These are phyloP conservation scores for Listronotus oregonensis DNA, from an alignment of 1,140 invertebrate species.

Conservation along the genomic window DNA sequence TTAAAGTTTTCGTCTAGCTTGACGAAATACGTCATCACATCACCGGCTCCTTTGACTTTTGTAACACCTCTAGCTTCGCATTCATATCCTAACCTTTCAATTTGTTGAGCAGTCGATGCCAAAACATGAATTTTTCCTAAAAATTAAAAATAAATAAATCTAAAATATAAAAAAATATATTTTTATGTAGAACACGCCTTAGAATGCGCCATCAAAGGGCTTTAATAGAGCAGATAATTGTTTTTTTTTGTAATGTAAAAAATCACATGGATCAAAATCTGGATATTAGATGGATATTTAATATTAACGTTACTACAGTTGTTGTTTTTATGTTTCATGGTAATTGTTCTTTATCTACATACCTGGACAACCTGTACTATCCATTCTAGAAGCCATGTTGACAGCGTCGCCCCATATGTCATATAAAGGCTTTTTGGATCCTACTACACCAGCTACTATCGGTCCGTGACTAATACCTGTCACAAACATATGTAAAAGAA, in stretches of 20 bases:
- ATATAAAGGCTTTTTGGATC: constrained; percentile 84
- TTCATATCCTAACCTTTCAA: constrained; percentile 69
- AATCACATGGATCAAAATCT: no score
- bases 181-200: no score
- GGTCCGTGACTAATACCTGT: constrained; percentile 79
- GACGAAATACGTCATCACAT: constrained; percentile 76
- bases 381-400: constrained; percentile 93
- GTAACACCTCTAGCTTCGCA: constrained; percentile 73
- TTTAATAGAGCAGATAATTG: no score
- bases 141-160: constrained; percentile 35
- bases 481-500: no score
- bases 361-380: constrained; percentile 73
- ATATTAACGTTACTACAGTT: no score
- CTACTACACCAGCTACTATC: constrained; percentile 89
- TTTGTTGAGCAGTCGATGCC: constrained; percentile 71
- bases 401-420: constrained; percentile 95
- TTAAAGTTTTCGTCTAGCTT: constrained; percentile 67
- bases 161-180: no score
- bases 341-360: constrained; percentile 65
- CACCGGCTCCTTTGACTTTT: constrained; percentile 73
- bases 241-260: no score
- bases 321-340: no score
- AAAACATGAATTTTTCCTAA: constrained; percentile 75
- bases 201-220: no score
- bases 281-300: no score